phyloP scores from a whole-genome alignment of 2,113 vertebrate genomes.

The Microtus montanus region DNA sequence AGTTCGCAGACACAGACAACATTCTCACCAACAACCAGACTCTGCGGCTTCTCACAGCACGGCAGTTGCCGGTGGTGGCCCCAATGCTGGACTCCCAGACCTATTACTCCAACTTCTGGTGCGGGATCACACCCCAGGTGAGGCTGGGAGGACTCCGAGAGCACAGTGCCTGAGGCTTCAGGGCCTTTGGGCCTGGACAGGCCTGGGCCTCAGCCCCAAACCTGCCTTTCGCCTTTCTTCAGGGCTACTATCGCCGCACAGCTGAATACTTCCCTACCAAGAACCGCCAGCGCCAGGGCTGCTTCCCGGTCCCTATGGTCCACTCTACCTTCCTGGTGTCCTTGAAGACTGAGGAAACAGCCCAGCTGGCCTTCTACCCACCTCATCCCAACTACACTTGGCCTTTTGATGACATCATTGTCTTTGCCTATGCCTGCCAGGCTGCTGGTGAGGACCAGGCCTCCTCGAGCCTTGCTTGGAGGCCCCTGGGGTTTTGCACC shows the following conservation, averaged over 20 bases:
- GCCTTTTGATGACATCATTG: constrained; percentile 97
- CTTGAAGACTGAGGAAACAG: constrained; percentile 89
- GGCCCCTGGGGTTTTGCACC: neutral
- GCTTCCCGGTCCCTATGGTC: constrained; percentile 95
- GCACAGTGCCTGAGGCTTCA: neutral
- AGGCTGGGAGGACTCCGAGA: neutral
- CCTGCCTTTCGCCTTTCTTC: neutral
- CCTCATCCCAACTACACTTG: constrained; percentile 95
- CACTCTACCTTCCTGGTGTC: constrained; percentile 94
- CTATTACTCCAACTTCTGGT: constrained; percentile 99
- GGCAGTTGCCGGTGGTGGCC: constrained; percentile 92
- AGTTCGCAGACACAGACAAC: constrained; percentile 96
- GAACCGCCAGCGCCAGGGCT: constrained; percentile 91
- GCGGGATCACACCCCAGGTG: constrained; percentile 98
- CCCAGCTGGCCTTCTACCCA: constrained; percentile 91
- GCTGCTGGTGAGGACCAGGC: constrained; percentile 86
- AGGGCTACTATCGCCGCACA: constrained; percentile 97
- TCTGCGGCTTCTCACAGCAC: constrained; percentile 89
- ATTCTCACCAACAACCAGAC: constrained; percentile 95
- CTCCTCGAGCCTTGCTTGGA: neutral
- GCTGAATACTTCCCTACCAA: constrained; percentile 97
- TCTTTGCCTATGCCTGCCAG: constrained; percentile 95
- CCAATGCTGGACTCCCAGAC: constrained; percentile 97
- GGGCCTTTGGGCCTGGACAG: neutral
- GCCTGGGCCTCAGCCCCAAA: neutral